These are phyloP conservation scores for Chroicocephalus ridibundus DNA, from an alignment of 2,113 vertebrate species.

Conservation along the genomic window DNA sequence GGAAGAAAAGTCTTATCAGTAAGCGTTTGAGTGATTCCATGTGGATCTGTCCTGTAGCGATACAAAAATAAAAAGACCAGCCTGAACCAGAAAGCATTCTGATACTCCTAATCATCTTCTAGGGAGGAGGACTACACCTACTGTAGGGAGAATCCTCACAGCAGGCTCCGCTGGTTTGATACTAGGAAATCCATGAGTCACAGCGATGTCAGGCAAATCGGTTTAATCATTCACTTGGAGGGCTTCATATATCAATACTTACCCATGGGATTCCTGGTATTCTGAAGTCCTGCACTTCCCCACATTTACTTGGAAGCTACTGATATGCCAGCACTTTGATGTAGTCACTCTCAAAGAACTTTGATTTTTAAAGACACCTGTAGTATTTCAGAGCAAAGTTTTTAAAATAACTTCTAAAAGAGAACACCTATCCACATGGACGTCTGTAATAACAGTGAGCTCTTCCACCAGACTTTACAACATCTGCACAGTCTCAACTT, in stretches of 20 bases:
- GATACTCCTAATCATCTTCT: not conserved
- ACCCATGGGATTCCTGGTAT: not conserved
- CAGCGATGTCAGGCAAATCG: not conserved
- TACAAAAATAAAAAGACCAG: not conserved
- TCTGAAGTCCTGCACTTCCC: not conserved
- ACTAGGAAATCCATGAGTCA: not conserved
- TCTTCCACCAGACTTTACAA: not conserved
- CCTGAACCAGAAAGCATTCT: not conserved
- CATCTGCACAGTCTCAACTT: not conserved
- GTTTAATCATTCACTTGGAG: conserved; percentile 20
- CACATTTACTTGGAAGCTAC: not conserved
- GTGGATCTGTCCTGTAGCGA: not conserved
- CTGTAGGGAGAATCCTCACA: not conserved
- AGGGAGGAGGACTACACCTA: not conserved
- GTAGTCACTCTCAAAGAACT: not conserved
- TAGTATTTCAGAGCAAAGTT: not conserved
- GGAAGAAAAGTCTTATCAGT: not conserved
- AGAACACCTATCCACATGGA: not conserved
- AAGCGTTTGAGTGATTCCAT: not conserved
- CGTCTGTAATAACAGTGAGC: not conserved
- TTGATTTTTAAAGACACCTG: not conserved
- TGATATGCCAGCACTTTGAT: not conserved
- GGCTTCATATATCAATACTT: not conserved
- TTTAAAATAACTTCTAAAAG: not conserved
- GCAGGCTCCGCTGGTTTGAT: not conserved